Base-by-base conservation (phyloP, 2,797 vertebrate species). In the Podarcis siculus region DNA sequence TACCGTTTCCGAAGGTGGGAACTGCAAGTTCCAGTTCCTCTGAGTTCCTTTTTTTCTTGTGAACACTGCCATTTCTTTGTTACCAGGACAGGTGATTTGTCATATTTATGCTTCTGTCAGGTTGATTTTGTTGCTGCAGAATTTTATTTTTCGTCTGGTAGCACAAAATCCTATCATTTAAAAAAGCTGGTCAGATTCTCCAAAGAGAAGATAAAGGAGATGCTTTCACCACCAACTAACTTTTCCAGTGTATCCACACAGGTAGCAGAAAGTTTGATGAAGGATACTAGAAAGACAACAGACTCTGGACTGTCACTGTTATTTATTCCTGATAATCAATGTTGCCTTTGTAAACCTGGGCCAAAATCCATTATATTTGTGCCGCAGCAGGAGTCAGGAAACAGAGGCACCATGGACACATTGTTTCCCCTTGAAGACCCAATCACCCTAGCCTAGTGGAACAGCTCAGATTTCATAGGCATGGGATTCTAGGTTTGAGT, bases 101-200 rank as follows among this genome's bases (percentile, higher is more conserved):
- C 77, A 67, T 79, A 87, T 91, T 90, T 89, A 19, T 87, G 10
- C 88, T 9, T 25, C 76, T 95, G 93, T 93, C 86, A 89, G 71
- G 85, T 91, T 91, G 89, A 78, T 92, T 91, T 93, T 91, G 32
- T 82, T 92, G 86, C 91, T 95, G 93, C 73, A 13, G 17, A 21
- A 87, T 92, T 95, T 95, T 95, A 84, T 94, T 95, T 96, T 92
- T 87, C 91, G 85, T 94, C 93, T 85, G 86, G 45, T 92, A 92
- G 90, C 88, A 93, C 92, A 94, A 89, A 94, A 89, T 91, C 86
- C 91, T 95, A 89, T 92, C 66, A 64, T 90, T 90, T 72, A 85
- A 87, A 93, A 94, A 93, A 83, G 73, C 89, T 90, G 12, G 42
- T 75, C 23, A 93, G 83, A 1, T 0, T 80, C 91, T 37, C 88